Conservation (phyloP, 2,797 vertebrate genomes). For the Eulemur mongoz region DNA sequence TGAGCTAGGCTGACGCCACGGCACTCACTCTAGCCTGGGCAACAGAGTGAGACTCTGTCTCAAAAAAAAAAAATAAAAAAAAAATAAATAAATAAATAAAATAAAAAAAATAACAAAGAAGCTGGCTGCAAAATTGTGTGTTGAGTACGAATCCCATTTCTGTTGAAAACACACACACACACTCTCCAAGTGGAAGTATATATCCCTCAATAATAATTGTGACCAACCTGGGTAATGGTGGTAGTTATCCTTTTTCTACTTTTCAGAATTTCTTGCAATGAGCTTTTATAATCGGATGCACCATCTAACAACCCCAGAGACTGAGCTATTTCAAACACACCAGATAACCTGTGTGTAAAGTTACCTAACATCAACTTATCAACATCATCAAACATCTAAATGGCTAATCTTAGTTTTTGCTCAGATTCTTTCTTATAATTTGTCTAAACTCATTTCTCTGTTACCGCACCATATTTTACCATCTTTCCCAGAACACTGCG, state of each 20-base stretch:
- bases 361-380: not conserved
- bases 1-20: too few species aligned
- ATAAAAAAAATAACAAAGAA: not conserved
- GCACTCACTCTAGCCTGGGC: too few species aligned
- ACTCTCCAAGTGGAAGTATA: not conserved
- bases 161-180: not conserved
- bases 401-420: not conserved
- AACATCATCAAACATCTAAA: not conserved
- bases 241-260: not conserved
- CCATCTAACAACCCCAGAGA: not conserved
- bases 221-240: not conserved
- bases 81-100: too few species aligned
- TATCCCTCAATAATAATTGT: not conserved
- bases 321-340: not conserved
- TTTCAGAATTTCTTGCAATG: conserved; percentile 26
- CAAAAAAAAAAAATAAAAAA: too few species aligned
- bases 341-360: not conserved
- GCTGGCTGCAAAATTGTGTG: not conserved
- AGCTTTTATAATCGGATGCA: not conserved
- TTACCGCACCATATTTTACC: not conserved
- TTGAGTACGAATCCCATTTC: not conserved
- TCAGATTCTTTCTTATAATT: not conserved
- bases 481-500: conserved; percentile 10
- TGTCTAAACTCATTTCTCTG: not conserved
- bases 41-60: too few species aligned